Base-by-base conservation (phyloP, 30 jellyfish, hydroid and myxozoan genomes). In the Hydractinia echinata region DNA sequence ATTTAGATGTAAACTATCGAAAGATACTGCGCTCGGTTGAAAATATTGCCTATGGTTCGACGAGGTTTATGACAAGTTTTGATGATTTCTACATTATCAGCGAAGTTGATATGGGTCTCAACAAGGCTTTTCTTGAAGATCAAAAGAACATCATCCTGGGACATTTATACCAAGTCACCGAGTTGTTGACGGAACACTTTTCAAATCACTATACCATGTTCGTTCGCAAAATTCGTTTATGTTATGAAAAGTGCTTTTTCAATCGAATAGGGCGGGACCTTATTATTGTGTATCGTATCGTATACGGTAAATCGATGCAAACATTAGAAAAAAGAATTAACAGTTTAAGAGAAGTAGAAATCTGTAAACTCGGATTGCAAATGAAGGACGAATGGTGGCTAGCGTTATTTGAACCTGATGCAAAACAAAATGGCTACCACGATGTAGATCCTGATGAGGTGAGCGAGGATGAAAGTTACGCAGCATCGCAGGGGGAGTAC, bases 301-400 rank as follows among this genome's bases (percentile, higher is more conserved):
- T 84, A 54, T 55, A 91, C 58, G 94, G 95, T 20, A 66, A 78
- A 52, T 83, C 64, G 16, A 80, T 91, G 86, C 61, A 81, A 58
- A 76, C 93, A 52, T 30, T 91, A 19, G 96, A 86, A 66, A 73
- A 69, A 39, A 87, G 96, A 48, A 91, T 84, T 48, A 52, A 73
- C 16, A 61, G 80, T 68, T 77, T 91, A 54, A 64, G 81, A 50
- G 88, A 83, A 39, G 83, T 86, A 8, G 90, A 86, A 8, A 88
- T 85, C 20, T 85, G 95, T 58, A 78, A 82, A 18, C 82, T 91
- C 9, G 97, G 97, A 56, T 76, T 91, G 85, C 92, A 91, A 58
- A 91, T 91, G 95, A 82, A 82, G 19, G 85, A 86, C 15, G 97
- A 91, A 73, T 91, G 97, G 97, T 91, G 97, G 97, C 48, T 91